phyloP scores from a whole-genome alignment of 2,113 vertebrate species.

The Bungarus multicinctus region DNA sequence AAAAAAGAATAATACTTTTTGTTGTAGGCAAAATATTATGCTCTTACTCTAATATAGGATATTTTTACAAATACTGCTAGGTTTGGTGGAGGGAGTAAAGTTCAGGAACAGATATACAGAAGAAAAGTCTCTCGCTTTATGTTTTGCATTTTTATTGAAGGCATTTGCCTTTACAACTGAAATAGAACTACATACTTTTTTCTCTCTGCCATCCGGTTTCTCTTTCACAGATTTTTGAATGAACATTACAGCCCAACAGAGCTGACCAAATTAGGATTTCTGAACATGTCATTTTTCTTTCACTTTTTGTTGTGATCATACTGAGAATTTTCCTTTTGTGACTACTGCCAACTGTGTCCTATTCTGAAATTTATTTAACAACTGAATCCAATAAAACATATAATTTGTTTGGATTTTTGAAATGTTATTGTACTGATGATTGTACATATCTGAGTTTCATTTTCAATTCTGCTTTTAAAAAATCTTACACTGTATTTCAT shows the following conservation, averaged over 20 bases:
- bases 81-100: background rate
- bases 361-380: background rate
- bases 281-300: background rate
- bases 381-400: background rate
- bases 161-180: background rate
- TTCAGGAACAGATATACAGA: background rate
- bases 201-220: background rate
- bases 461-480: background rate
- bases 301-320: background rate
- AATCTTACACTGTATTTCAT: background rate
- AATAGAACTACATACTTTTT: background rate
- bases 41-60: background rate
- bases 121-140: background rate
- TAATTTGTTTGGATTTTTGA: background rate
- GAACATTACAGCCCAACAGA: background rate
- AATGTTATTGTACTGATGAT: background rate
- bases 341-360: background rate
- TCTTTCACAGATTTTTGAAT: background rate
- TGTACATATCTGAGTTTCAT: background rate
- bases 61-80: background rate
- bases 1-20: background rate
- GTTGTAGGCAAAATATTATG: background rate
- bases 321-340: background rate
- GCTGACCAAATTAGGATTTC: background rate
- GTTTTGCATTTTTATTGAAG: background rate